These are phyloP conservation scores for Psittacula derbiana DNA, from an alignment of 2,797 vertebrate species.

Conservation along the genomic window DNA sequence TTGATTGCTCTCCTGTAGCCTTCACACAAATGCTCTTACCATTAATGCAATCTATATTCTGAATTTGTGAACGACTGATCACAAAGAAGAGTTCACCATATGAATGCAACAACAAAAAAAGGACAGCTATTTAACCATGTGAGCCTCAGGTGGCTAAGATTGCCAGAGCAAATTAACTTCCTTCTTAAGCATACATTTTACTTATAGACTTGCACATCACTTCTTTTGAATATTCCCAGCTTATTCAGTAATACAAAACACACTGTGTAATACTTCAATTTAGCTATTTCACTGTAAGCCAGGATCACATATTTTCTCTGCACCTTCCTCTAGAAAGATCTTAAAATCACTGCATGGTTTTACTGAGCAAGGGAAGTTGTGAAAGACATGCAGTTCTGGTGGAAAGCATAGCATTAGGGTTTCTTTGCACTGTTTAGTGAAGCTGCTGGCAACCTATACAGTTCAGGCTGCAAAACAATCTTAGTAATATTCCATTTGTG, in stretches of 20 bases:
- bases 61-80: not conserved
- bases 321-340: not conserved
- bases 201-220: not conserved
- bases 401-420: not conserved
- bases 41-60: not conserved
- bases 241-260: not conserved
- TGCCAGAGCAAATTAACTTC: not conserved
- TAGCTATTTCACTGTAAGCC: not conserved
- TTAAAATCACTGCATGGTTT: not conserved
- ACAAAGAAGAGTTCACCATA: not conserved
- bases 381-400: not conserved
- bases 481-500: not conserved
- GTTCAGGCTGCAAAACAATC: not conserved
- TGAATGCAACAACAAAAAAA: not conserved
- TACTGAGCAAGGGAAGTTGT: not conserved
- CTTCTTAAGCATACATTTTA: not conserved
- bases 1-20: not conserved
- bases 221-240: not conserved
- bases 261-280: not conserved
- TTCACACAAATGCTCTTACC: not conserved
- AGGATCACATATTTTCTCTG: not conserved
- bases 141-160: not conserved
- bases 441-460: not conserved
- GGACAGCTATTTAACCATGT: not conserved
- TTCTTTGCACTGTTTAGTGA: not conserved